Evolutionary conservation across 2,797 vertebrate genomes (phyloP).

Genomic region (Catharus ustulatus): DNA sequence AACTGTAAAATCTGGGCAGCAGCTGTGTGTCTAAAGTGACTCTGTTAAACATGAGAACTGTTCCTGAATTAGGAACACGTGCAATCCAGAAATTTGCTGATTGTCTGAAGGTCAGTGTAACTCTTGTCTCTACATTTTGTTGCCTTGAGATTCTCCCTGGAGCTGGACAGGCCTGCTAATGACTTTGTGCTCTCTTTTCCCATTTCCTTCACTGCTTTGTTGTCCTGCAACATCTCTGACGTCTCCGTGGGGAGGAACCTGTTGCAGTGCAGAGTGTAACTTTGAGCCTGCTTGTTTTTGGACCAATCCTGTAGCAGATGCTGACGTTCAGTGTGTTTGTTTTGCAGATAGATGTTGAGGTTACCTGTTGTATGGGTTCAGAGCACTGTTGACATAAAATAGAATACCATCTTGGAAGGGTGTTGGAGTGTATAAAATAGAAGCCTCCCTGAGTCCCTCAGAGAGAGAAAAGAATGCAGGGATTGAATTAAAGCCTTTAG

Average conservation of each 20-base stretch:
- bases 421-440: too few relatives aligned
- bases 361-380: neutral
- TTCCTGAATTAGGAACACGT: neutral
- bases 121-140: neutral
- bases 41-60: neutral
- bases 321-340: neutral
- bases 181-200: neutral
- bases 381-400: neutral
- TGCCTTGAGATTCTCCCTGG: neutral
- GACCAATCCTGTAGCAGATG: neutral
- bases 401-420: neutral
- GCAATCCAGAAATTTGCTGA: neutral
- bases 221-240: neutral
- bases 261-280: neutral
- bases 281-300: neutral
- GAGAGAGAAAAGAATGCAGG: too few relatives aligned
- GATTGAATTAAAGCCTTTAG: too few relatives aligned
- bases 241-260: neutral
- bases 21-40: neutral
- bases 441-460: too few relatives aligned
- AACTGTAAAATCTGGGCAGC: conserved; percentile 7
- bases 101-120: neutral
- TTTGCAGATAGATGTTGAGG: neutral
- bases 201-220: neutral
- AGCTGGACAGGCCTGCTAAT: neutral